A percentile compares a stretch with the other conserved stretches of the same genome.
Evolutionary conservation across 2,888 invertebrate species (phyloP).

Genomic region (Tinea pellionella): DNA sequence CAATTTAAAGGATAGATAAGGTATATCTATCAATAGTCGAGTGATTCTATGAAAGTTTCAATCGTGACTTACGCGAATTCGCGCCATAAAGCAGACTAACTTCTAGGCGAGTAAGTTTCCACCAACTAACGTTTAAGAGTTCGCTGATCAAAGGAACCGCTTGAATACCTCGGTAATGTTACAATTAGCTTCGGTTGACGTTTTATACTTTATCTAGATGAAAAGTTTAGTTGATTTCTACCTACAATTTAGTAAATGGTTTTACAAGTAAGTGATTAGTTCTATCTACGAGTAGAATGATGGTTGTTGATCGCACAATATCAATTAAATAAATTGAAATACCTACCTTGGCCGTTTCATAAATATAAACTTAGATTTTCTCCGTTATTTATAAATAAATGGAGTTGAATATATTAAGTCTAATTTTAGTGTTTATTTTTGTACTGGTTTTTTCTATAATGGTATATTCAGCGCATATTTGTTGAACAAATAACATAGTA

Average conservation of each 20-base stretch:
- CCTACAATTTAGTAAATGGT: not conserved
- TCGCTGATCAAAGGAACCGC: not conserved
- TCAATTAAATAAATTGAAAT: too few relatives aligned
- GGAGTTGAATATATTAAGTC: too few relatives aligned
- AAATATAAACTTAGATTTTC: too few relatives aligned
- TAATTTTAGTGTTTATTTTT: too few relatives aligned
- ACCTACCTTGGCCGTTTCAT: too few relatives aligned
- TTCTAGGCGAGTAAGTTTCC: not conserved
- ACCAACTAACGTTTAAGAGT: conserved; percentile 1
- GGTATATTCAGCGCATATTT: too few relatives aligned
- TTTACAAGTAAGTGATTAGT: not conserved
- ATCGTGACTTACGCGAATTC: conserved; percentile 19
- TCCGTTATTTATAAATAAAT: too few relatives aligned
- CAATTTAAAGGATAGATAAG: not conserved
- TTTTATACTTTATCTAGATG: conserved; percentile 8
- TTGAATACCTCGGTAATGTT: conserved; percentile 12
- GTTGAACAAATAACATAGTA: too few relatives aligned
- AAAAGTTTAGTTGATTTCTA: not conserved
- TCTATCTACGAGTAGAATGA: not conserved
- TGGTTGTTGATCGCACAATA: not conserved
- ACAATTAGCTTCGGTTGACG: conserved; percentile 11
- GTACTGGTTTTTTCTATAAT: too few relatives aligned
- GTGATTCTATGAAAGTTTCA: conserved; percentile 18
- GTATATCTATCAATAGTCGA: conserved; percentile 14
- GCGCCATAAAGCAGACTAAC: conserved; percentile 18